Evolutionary conservation across 2,113 vertebrate species (phyloP), one percentile per base, ranked within the genome.

Genomic region (Craseonycteris thonglongyai): DNA sequence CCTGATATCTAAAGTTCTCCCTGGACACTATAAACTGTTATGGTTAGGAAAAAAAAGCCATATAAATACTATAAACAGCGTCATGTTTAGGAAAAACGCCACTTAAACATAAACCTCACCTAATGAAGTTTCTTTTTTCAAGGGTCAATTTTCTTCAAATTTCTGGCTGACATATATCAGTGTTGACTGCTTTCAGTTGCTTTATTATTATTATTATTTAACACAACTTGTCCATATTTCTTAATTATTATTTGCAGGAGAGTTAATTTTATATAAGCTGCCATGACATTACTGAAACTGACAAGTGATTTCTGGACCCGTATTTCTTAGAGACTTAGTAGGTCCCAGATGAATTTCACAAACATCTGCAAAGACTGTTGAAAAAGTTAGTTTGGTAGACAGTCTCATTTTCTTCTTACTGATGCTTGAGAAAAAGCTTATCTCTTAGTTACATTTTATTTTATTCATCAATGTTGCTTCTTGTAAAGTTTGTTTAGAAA

Each of bases 401-500:
- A 47, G n/a, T 38, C 3, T 49, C 54, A 45, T 84, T 18, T 58
- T 42, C 40, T 18, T 65, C 13, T 38, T 28, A 16, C 7, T 45
- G 4, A 8, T 74, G 12, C 47, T 66, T 63, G 9, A 69, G 51
- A 84, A 82, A 85, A 3, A 85, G 3, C 22, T 33, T 69, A 11
- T 72, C 11, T 68, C 42, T n/a, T 24, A 45, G 45, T 49, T 14
- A 24, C 59, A 24, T 58, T 88, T 86, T 63, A 81, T 78, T 93
- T 92, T 65, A 90, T 58, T 65, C 47, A 49, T 81, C 49, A 68
- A 42, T 88, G 42, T 80, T 95, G 26, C 69, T 47, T 26, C 33
- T 78, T 93, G 8, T 59, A 87, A 79, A 22, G 51, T 88, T 92
- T 95, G 91, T 92, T 97, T 93, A 87, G 40, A 49, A 96, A 94